Conservation (phyloP, 2,888 invertebrate genomes). For the Diachrysia chrysitis region DNA sequence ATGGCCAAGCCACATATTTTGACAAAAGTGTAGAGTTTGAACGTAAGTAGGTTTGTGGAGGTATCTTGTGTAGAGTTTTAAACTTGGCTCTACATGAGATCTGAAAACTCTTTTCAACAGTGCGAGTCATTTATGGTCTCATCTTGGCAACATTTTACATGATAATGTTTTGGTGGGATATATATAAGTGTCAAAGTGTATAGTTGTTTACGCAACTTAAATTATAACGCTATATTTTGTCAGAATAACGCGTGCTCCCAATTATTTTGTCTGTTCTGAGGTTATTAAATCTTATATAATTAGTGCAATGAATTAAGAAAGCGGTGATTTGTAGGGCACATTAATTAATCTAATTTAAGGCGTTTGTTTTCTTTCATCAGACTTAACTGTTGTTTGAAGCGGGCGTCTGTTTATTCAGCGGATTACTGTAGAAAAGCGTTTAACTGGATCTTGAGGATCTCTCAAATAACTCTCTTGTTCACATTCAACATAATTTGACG, state of each 20-base stretch:
- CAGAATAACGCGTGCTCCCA: constrained; percentile 27
- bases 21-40: no score
- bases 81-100: no score
- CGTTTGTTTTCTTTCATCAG: constrained; percentile 47
- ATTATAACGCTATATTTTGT: constrained; percentile 20
- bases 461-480: constrained; percentile 38
- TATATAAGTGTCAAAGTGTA: neutral
- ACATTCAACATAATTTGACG: constrained; percentile 46
- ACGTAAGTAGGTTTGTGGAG: no score
- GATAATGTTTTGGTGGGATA: no score
- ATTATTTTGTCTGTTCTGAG: constrained; percentile 34
- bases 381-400: constrained; percentile 31
- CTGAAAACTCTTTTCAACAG: no score
- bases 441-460: constrained; percentile 18
- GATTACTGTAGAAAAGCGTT: constrained; percentile 46
- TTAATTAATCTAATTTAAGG: constrained; percentile 50
- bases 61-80: no score
- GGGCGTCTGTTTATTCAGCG: constrained; percentile 38
- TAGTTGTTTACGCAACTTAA: neutral
- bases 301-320: constrained; percentile 30
- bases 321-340: constrained; percentile 34
- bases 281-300: constrained; percentile 45
- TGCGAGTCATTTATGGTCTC: no score
- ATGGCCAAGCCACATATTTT: no score
- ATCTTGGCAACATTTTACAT: no score